Evolutionary conservation across 1,140 invertebrate species (phyloP), one percentile per base, ranked within the genome.

Genomic region (Eurosta solidaginis): DNA sequence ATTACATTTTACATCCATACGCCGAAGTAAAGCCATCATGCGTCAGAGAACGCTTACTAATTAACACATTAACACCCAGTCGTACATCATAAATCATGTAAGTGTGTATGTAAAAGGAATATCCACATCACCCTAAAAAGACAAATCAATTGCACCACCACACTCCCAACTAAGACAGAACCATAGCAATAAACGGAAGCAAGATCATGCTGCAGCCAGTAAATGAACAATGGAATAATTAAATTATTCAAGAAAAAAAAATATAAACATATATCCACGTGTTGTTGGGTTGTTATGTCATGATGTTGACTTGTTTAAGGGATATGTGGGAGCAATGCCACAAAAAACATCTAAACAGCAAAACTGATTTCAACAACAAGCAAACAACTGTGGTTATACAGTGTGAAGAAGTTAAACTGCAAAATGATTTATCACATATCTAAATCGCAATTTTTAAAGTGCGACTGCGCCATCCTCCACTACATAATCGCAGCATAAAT

Each of bases 31-130:
- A 3, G n/a, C 12, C 45, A n/a, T 14, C 14, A 68, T 68, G 59
- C 59, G 59, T 68, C 59, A 68, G 59, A 74, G 44, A 74, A 47
- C 27, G 73, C 22, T 74, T 27, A 42, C 44, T 74, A 74, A 74
- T 74, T 74, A 74, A 74, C 73, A 74, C 44, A 42, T 74, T 74
- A 47, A 74, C 73, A 74, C 73, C 45, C 73, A 45, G 45, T 74
- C 73, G 73, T 36, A 74, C 73, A 74, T 74, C 73, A 47, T 74
- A 47, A 74, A 74, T 74, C 73, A 74, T 74, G 42, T 47, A 45
- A n/a, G 22, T 14, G 9, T 0, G 7, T 17, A 7, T 17, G 9
- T 17, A 4, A 17, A 17, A 49, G 12, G 54, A 10, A 59, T 59
- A 59, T 14, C 27, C 29, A 14, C 14, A 17, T 27, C n/a, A 33